Conservation (phyloP, 2,888 invertebrate genomes). For the Cantharis flavilabris region DNA sequence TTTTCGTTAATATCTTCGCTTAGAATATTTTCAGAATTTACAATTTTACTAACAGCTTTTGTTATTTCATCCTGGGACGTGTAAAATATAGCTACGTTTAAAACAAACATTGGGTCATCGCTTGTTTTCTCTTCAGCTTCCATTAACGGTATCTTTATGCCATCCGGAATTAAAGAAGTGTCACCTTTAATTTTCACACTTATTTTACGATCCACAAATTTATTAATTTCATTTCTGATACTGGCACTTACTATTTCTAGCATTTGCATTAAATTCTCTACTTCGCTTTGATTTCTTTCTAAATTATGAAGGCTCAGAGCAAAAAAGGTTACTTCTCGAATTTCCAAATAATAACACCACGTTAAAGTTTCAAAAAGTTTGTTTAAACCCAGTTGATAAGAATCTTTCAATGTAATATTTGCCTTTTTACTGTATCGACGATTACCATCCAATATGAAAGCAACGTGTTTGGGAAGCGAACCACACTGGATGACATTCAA, state of each 20-base stretch:
- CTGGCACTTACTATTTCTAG: neutral
- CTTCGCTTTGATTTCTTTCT: slow-evolving; percentile 88
- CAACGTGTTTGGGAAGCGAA: slow-evolving; percentile 87
- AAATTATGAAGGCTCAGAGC: slow-evolving; percentile 99
- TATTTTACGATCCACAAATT: neutral
- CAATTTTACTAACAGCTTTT: neutral
- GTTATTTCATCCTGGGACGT: neutral
- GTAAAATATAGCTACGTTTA: neutral
- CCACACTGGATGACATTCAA: slow-evolving; percentile 78
- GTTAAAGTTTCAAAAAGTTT: slow-evolving; percentile 79
- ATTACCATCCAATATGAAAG: slow-evolving; percentile 99
- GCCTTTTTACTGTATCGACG: slow-evolving; percentile 86
- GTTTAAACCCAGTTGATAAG: slow-evolving; percentile 84
- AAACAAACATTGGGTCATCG: neutral
- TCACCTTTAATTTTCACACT: neutral
- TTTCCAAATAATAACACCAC: slow-evolving; percentile 87
- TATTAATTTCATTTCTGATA: neutral
- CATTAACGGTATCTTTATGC: neutral
- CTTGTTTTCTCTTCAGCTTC: neutral
- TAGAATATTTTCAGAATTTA: neutral
- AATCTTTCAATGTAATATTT: slow-evolving; percentile 73
- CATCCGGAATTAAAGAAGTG: neutral
- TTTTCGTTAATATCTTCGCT: neutral
- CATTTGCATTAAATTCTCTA: slow-evolving; percentile 76
- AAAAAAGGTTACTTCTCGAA: slow-evolving; percentile 95